Percentiles rank a stretch among this genome's conserved stretches.
phyloP scores from a whole-genome alignment of 2,888 invertebrate genomes.

The Melipona beecheii region DNA sequence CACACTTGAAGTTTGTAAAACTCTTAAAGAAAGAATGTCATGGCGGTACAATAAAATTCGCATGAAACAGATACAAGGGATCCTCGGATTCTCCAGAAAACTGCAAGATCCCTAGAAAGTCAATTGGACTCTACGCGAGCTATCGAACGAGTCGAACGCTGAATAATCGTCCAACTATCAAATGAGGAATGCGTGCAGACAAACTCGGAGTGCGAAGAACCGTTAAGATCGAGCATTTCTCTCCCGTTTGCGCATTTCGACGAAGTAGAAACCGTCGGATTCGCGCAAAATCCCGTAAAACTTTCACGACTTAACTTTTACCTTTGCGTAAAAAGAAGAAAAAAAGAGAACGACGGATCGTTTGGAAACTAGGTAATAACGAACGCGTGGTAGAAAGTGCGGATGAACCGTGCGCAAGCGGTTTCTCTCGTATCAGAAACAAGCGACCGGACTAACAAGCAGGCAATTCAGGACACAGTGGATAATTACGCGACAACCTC shows the following conservation, averaged over 20 bases:
- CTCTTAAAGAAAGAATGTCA: no score
- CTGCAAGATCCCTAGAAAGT: no score
- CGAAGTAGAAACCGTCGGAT: not conserved
- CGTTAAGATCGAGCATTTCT: no score
- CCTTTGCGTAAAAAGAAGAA: not conserved
- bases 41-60: no score
- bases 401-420: not conserved
- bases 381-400: not conserved
- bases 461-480: slow-evolving; percentile 5
- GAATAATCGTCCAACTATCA: no score
- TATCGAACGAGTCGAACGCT: no score
- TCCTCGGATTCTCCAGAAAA: no score
- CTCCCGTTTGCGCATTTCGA: not conserved
- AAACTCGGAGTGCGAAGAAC: no score
- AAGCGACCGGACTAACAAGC: slow-evolving; percentile 23
- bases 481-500: not conserved
- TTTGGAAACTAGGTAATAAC: not conserved
- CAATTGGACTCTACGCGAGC: no score
- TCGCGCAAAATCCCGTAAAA: not conserved
- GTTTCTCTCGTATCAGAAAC: slow-evolving; percentile 16
- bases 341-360: slow-evolving; percentile 8
- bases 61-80: no score
- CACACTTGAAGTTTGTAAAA: no score
- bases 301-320: not conserved
- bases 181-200: no score